Percentiles rank a stretch among this genome's conserved stretches.
These are phyloP conservation scores for Trypoxylus dichotomus DNA, from an alignment of 1,140 invertebrate species.

Conservation along the genomic window DNA sequence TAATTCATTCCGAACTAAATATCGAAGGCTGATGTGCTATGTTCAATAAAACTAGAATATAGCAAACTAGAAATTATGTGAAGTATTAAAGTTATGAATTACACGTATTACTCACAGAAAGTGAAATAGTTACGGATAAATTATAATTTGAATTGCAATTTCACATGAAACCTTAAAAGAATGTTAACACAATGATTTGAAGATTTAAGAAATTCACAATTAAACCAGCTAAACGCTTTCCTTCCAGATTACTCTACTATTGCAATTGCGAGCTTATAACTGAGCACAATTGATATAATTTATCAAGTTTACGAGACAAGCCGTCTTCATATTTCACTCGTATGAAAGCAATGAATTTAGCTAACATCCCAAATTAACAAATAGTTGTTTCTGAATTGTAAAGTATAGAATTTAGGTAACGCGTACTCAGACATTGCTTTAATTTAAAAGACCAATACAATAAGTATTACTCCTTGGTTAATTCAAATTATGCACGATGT, in stretches of 20 bases:
- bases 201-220: neutral
- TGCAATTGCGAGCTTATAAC: neutral
- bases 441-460: no score
- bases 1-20: neutral
- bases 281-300: neutral
- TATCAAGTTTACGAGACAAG: constrained; percentile 10
- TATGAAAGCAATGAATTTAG: neutral
- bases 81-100: neutral
- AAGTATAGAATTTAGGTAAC: no score
- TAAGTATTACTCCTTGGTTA: no score
- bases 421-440: no score
- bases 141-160: no score
- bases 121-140: neutral
- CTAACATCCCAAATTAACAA: neutral
- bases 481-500: no score
- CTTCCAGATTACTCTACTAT: neutral
- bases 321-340: neutral
- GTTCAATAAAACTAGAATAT: neutral
- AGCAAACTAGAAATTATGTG: neutral
- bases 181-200: neutral
- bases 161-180: no score
- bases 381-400: no score
- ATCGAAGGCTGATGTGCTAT: neutral
- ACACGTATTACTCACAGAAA: neutral
- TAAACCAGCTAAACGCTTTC: neutral